Evolutionary conservation across 2,797 vertebrate species (phyloP).

Genomic region (Jordanella pulchra): DNA sequence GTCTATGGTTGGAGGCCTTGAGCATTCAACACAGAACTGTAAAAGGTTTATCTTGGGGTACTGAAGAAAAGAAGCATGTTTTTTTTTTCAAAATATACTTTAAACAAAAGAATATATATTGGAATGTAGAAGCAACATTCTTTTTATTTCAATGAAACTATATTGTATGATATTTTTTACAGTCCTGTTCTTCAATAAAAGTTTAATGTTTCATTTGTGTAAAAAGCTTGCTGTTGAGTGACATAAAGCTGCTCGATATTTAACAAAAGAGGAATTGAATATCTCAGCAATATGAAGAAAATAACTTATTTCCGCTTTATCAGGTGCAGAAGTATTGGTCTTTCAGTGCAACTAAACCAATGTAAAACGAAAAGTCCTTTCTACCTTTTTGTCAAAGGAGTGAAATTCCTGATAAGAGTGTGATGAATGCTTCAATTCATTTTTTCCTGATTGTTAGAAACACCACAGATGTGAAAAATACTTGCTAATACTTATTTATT

Average conservation of each 20-base stretch:
- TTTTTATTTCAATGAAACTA: conserved; percentile 1
- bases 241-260: conserved; percentile 1
- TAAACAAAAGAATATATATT: conserved; percentile 1
- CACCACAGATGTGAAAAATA: background rate
- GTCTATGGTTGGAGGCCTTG: conserved; percentile 26
- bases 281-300: conserved; percentile 12
- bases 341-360: conserved; percentile 15
- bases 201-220: background rate
- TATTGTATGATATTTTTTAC: conserved; percentile 10
- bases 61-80: conserved; percentile 4
- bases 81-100: background rate
- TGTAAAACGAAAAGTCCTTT: background rate
- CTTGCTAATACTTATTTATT: no score
- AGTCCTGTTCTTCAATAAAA: background rate
- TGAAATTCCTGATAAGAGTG: background rate
- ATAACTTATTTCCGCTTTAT: conserved; percentile 7
- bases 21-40: background rate
- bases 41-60: background rate
- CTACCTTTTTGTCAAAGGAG: conserved; percentile 2
- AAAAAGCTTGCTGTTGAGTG: conserved; percentile 5
- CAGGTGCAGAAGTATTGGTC: background rate
- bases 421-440: background rate
- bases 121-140: background rate
- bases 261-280: conserved; percentile 14
- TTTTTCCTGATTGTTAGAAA: background rate